Percentiles rank a stretch among this genome's conserved stretches.
These are phyloP conservation scores for Tautogolabrus adspersus DNA, from an alignment of 2,113 vertebrate species.

Conservation along the genomic window DNA sequence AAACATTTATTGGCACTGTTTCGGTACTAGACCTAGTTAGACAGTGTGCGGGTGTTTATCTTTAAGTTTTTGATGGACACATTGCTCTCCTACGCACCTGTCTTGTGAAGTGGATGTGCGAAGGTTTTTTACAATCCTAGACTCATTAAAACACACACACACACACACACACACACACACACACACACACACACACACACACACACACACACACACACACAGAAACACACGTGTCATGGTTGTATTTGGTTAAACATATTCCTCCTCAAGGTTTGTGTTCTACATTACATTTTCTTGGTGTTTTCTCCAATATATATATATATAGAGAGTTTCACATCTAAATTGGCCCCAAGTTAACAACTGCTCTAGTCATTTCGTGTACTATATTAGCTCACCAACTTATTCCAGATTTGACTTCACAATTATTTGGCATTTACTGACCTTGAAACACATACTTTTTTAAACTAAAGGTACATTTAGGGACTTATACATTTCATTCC, in stretches of 20 bases:
- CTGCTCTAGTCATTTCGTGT: not conserved
- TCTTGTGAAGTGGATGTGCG: too few relatives aligned
- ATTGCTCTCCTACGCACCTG: too few relatives aligned
- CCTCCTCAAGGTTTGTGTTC: not conserved
- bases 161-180: not conserved
- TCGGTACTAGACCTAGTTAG: not conserved
- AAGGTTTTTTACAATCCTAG: too few relatives aligned
- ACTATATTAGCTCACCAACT: not conserved
- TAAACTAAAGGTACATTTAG: not conserved
- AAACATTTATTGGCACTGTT: too few relatives aligned
- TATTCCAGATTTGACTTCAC: not conserved
- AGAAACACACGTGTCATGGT: not conserved
- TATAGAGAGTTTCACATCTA: not conserved
- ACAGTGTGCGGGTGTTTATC: too few relatives aligned
- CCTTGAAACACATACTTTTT: not conserved
- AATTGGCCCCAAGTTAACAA: not conserved
- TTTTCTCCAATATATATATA: constrained; percentile 21
- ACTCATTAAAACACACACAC: too few relatives aligned
- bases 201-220: not conserved
- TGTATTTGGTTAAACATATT: not conserved
- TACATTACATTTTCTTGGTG: not conserved
- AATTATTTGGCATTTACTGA: not conserved
- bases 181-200: not conserved
- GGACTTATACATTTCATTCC: not conserved
- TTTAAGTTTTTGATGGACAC: too few relatives aligned